Evolutionary conservation across 2,113 vertebrate genomes (phyloP).

Genomic region (Syrrhaptes paradoxus): DNA sequence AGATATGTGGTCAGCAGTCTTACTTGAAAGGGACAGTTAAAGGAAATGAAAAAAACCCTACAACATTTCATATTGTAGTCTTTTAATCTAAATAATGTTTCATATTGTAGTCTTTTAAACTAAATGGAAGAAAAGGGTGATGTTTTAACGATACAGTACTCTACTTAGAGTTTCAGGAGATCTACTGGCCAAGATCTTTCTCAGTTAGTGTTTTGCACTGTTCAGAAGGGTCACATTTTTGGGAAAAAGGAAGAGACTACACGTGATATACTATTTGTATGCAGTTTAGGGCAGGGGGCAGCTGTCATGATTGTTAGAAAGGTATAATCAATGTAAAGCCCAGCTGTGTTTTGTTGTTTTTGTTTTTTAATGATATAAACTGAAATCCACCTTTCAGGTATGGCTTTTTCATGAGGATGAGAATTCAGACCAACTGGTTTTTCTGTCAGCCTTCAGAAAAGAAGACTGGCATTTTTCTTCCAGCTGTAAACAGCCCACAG

Average conservation of each 20-base stretch:
- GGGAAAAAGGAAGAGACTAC: not conserved
- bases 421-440: fast-evolving
- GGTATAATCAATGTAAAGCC: not conserved
- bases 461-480: not conserved
- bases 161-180: not conserved
- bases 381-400: not conserved
- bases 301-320: not conserved
- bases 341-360: not conserved
- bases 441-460: not conserved
- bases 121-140: not conserved
- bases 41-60: not conserved
- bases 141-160: not conserved
- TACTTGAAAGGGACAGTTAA: not conserved
- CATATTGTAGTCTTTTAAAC: not conserved
- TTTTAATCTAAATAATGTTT: not conserved
- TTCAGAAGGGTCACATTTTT: not conserved
- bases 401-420: not conserved
- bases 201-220: not conserved
- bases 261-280: fast-evolving
- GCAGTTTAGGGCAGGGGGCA: fast-evolving
- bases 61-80: not conserved
- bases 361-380: not conserved
- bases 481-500: not conserved
- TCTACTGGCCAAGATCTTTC: not conserved
- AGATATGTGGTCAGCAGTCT: not conserved